Conservation (phyloP, 2,888 invertebrate species). For the Limnephilus lunatus region DNA sequence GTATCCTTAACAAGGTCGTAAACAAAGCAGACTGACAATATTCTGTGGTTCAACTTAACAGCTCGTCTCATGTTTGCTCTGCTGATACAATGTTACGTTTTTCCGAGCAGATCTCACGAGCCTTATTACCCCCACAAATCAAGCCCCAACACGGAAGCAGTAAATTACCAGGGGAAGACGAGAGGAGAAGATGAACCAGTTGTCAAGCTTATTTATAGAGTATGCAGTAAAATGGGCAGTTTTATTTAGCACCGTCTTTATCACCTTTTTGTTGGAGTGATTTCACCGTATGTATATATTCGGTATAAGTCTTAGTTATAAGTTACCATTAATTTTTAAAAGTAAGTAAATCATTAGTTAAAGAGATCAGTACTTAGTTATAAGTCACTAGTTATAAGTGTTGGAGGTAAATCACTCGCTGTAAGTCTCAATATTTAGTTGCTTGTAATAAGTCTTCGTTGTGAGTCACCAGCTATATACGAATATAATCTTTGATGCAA, state of each 20-base stretch:
- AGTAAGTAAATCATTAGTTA: no score
- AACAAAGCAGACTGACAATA: slow-evolving; percentile 21
- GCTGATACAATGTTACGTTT: slow-evolving; percentile 37
- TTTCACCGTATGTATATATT: neutral
- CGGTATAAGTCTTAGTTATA: neutral
- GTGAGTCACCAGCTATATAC: no score
- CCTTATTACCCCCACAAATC: slow-evolving; percentile 32
- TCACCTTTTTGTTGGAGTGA: neutral
- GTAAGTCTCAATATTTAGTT: no score
- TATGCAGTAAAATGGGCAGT: slow-evolving; percentile 56
- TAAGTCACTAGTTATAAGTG: no score
- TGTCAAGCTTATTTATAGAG: slow-evolving; percentile 55
- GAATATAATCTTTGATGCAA: no score
- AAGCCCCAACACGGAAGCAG: slow-evolving; percentile 56
- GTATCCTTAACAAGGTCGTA: neutral
- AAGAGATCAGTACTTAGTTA: no score
- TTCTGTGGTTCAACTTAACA: neutral
- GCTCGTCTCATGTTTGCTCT: slow-evolving; percentile 9
- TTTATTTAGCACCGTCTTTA: neutral
- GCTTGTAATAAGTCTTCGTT: no score
- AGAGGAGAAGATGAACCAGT: slow-evolving; percentile 23
- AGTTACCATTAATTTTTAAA: no score
- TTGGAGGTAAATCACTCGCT: no score
- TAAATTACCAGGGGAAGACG: slow-evolving; percentile 53
- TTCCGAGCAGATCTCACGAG: neutral